Evolutionary conservation across 1,140 invertebrate species (phyloP).

Genomic region (Cyclargus thomasi): DNA sequence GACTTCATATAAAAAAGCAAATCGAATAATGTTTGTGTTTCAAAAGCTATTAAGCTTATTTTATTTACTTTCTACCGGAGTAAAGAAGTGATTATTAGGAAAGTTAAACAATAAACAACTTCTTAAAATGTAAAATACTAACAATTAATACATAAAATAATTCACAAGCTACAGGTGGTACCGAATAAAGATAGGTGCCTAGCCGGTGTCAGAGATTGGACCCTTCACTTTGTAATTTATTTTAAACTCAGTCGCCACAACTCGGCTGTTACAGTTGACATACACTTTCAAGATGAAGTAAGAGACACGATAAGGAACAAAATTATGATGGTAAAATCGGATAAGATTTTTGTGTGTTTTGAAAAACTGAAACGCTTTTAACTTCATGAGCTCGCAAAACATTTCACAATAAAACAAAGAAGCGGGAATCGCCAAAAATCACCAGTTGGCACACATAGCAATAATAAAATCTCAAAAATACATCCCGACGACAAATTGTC

Average conservation of each 20-base stretch:
- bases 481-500: conserved; percentile 2
- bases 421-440: not conserved
- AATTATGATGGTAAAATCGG: no score
- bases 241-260: no score
- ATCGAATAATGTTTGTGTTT: no score
- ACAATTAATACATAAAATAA: not conserved
- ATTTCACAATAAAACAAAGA: not conserved
- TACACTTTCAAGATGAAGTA: no score
- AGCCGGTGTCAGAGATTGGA: not conserved
- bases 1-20: no score
- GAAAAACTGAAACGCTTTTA: no score
- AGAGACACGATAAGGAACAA: no score
- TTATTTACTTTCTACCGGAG: not conserved
- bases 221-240: not conserved
- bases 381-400: not conserved
- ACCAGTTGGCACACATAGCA: not conserved
- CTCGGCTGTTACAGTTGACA: no score
- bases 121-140: not conserved
- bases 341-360: no score
- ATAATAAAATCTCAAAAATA: conserved; percentile 6
- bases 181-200: not conserved
- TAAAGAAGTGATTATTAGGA: not conserved
- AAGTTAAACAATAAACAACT: no score
- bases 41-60: not conserved
- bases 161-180: not conserved